Conservation (phyloP, 2,888 invertebrate genomes). For the Meandrusa payeni region DNA sequence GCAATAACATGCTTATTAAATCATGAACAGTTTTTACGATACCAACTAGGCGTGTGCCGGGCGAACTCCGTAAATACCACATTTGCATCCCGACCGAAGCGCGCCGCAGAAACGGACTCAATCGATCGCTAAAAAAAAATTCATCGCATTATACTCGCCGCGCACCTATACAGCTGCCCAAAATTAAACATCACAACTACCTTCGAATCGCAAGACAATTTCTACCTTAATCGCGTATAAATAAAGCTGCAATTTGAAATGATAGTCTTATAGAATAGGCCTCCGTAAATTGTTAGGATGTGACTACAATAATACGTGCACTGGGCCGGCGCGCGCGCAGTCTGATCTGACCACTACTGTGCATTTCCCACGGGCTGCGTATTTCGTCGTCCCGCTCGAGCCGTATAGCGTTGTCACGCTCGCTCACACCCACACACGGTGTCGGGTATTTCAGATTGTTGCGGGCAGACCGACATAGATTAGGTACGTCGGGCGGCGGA, state of each 20-base stretch:
- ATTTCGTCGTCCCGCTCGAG: slow-evolving; percentile 47
- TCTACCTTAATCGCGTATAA: slow-evolving; percentile 24
- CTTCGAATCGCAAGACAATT: slow-evolving; percentile 27
- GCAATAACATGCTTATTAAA: slow-evolving; percentile 26
- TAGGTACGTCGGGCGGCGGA: slow-evolving; percentile 72
- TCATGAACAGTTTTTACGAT: slow-evolving; percentile 49
- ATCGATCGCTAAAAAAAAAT: slow-evolving; percentile 77
- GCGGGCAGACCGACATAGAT: slow-evolving; percentile 73
- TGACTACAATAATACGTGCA: slow-evolving; percentile 79
- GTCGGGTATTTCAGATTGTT: slow-evolving; percentile 75
- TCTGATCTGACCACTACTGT: slow-evolving; percentile 81
- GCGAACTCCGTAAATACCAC: slow-evolving; percentile 64
- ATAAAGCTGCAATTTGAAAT: slow-evolving; percentile 30
- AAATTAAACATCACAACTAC: slow-evolving; percentile 32
- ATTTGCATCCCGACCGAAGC: slow-evolving; percentile 72
- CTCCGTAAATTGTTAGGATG: slow-evolving; percentile 56
- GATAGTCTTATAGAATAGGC: slow-evolving; percentile 45
- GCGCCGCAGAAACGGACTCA: slow-evolving; percentile 70
- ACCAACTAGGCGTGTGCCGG: slow-evolving; percentile 64
- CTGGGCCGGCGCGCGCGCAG: slow-evolving; percentile 79
- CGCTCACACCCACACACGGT: slow-evolving; percentile 75
- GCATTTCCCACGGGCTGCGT: slow-evolving; percentile 80
- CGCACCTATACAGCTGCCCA: slow-evolving; percentile 31
- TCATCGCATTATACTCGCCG: slow-evolving; percentile 70
- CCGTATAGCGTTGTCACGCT: slow-evolving; percentile 58